Evolutionary conservation across 2,113 vertebrate genomes (phyloP).

Genomic region (Rhabdornis inornatus): DNA sequence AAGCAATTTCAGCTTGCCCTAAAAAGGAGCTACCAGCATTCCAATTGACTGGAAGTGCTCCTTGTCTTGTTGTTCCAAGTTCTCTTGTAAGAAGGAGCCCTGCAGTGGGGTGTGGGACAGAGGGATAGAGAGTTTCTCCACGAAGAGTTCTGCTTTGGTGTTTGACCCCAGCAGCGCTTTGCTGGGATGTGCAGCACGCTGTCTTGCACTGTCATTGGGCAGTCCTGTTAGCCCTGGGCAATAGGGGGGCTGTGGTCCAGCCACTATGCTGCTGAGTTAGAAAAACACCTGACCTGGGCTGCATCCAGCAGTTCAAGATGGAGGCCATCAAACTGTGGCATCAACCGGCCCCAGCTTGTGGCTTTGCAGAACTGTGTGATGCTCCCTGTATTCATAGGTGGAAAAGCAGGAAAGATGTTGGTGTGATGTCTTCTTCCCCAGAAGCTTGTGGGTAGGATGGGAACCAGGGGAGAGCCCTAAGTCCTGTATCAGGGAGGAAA

Average conservation of each 20-base stretch:
- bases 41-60: background rate
- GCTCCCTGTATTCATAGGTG: accelerated
- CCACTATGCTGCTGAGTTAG: background rate
- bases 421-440: background rate
- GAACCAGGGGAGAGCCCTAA: background rate
- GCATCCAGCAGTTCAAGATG: background rate
- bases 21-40: background rate
- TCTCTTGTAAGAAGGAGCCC: background rate
- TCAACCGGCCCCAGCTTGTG: background rate
- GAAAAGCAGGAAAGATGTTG: background rate
- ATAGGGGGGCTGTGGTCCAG: background rate
- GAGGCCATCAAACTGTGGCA: background rate
- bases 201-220: background rate
- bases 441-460: background rate
- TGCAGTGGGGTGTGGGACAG: background rate
- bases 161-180: background rate
- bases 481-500: background rate
- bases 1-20: background rate
- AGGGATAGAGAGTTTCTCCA: background rate
- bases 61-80: background rate
- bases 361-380: background rate
- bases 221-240: background rate
- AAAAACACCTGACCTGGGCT: background rate
- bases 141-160: background rate
- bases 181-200: accelerated